Base-by-base conservation (phyloP, 2,888 invertebrate species). In the Notodonta dromedarius region DNA sequence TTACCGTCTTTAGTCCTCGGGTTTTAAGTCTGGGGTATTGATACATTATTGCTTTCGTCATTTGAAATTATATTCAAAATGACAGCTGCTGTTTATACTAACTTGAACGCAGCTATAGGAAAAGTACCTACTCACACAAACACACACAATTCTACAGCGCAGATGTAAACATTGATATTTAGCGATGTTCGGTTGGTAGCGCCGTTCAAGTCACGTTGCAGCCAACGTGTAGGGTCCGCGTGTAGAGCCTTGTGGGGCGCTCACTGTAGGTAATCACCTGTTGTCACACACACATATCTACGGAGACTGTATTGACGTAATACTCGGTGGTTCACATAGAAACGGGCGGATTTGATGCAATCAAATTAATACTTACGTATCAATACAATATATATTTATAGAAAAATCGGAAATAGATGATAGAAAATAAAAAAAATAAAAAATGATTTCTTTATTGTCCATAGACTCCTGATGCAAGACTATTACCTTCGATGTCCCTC, bases 191-290 rank as follows among this genome's bases (percentile, higher is more conserved):
- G 72, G 89, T 90, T 93, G 91, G 90, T 69, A 85, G 70, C 66
- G 57, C 78, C 69, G 85, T 63, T 57, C 67, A 66, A 78, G 89
- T 93, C 93, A 92, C 92, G 93, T 93, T 92, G 91, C 89, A 83
- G 60, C 35, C 87, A 91, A 91, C 88, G 91, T 91, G 92, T 79
- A 70, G 77, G 16, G 70, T 68, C 81, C 84, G 85, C 90, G 85
- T 90, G 91, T 72, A 63, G 65, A 77, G 84, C 84, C 89, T 79
- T 84, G 89, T 86, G 89, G 79, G 66, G 60, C 65, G 69, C 58
- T 61, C 63, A 48, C 61, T 68, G 48, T 61, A 54, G 52, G 60
- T 48, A 56, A 55, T 13, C 39, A 9, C 35, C 24, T 54, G n/a
- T 39, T 53, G 5, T 53, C 52, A 35, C 52, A 13, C 55, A 55